Base-by-base conservation (phyloP, 2,888 invertebrate genomes). In the Cistogaster globosa region DNA sequence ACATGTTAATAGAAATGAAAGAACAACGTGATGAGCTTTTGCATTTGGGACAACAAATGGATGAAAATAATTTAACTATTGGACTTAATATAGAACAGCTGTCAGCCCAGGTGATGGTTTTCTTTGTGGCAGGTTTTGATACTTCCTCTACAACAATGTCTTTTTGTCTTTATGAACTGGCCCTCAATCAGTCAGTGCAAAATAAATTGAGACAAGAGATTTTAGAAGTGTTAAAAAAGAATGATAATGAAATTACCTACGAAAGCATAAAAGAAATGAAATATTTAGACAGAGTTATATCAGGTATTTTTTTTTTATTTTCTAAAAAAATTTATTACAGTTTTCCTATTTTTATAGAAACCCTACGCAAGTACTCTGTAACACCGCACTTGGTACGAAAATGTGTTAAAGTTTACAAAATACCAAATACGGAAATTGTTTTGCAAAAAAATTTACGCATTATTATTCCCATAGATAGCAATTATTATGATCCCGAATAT, bases 111-210 rank as follows among this genome's bases (percentile, higher is more conserved):
- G 93, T 94, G 12, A 92, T 94, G 42, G 89, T 93, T 0, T 94
- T 95, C 84, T 93, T 94, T 81, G 83, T 90, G 4, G 94, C 94
- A 55, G 94, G 94, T 0, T 94, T 93, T 71, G 94, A 94, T 87
- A 94, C 94, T 0, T 93, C 94, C 0, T 91, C 93, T 0, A 91
- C 93, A 0, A 92, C 93, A 0, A 91, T 94, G 89, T 92, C 92
- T 9, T 94, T 93, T 84, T 92, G 92, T 2, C 87, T 94, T 1
- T 94, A 93, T 77, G 93, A 94, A 87, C 87, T 94, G 65, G 93
- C 94, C 0, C 87, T 89, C 5, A 90, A 94, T 88, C 91, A 91
- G 26, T 91, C 93, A 0, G 86, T 93, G 3, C 94, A 94, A 86
- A 88, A 92, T 0, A 92, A 89, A 72, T 87, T 92, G 0, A 88